Evolutionary conservation across 2,797 vertebrate genomes (phyloP), one percentile per base, ranked within the genome.

Genomic region (Lagocephalus sceleratus): DNA sequence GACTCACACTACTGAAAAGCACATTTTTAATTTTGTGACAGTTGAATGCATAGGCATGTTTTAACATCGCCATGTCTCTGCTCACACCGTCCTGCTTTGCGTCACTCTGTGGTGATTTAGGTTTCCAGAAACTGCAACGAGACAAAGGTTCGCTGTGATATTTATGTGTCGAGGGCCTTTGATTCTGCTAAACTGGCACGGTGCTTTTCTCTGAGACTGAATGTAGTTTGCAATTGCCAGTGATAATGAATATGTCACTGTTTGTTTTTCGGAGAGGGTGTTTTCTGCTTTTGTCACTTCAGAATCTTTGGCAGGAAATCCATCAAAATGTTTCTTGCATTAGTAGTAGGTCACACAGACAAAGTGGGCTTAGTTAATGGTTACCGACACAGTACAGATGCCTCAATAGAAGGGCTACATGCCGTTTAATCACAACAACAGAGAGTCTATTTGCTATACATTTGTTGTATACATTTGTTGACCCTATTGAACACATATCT

Each of bases 301-400:
- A 63, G 40, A 63, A 58, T 20, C 29, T 17, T 51, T 50, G 46
- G 21, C n/a, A n/a, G 35, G 60, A 77, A 63, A 86, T 80, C 71
- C 72, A 80, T 87, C 84, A 83, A 57, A 77, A 63, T 60, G 59
- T 68, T 81, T 66, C 52, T 71, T 69, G 66, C 68, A 66, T 71
- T 66, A 58, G 65, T 65, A 39, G 56, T 57, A 41, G 41, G 68
- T 76, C 69, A 62, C 43, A 67, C 66, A 43, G 72, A 68, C 66
- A 79, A 73, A 67, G 68, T 60, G 32, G 56, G 57, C 39, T 63
- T 55, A 51, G 81, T 89, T 87, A 88, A 89, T 88, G 60, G 68
- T 84, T 85, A 82, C 71, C 65, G 20, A 12, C 60, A 68, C 49
- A 70, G 62, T 58, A 59, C 46, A 29, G 57, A 57, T 2, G 23